Evolutionary conservation across 2,888 invertebrate genomes (phyloP).

Genomic region (Nysson spinosus): DNA sequence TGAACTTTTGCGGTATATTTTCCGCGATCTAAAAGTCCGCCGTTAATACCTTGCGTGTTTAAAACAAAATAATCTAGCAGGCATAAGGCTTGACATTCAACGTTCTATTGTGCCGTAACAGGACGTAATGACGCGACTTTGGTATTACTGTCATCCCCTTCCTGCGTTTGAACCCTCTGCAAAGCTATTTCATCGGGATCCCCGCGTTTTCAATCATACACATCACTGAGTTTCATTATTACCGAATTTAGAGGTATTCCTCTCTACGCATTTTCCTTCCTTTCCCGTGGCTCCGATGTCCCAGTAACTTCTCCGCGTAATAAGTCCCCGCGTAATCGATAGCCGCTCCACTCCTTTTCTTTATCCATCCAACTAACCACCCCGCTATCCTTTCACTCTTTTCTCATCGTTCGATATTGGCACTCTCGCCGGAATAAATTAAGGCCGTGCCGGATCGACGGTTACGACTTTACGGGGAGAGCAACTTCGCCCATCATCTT

Average conservation of each 20-base stretch:
- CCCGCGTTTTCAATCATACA: conserved; percentile 73
- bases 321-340: conserved; percentile 68
- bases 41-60: too few relatives aligned
- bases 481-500: conserved; percentile 50
- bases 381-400: conserved; percentile 17
- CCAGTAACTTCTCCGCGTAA: conserved; percentile 55
- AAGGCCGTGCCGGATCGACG: conserved; percentile 43
- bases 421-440: conserved; percentile 59
- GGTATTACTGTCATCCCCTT: conserved; percentile 26
- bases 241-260: conserved; percentile 69
- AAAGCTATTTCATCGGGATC: conserved; percentile 59
- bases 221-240: conserved; percentile 73
- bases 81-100: conserved; percentile 9
- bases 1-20: too few relatives aligned
- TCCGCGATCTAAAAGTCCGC: too few relatives aligned
- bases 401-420: conserved; percentile 45
- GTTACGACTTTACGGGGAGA: conserved; percentile 50
- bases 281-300: conserved; percentile 48
- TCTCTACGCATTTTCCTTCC: conserved; percentile 47
- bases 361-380: too few relatives aligned
- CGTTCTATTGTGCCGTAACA: conserved; percentile 55
- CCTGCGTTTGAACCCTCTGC: conserved; percentile 43
- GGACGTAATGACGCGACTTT: conserved; percentile 57
- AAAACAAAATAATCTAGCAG: too few relatives aligned
- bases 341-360: too few relatives aligned